phyloP scores from a whole-genome alignment of 37 sponge, comb jelly and placozoan genomes.

The Dysidea cf. avara region DNA sequence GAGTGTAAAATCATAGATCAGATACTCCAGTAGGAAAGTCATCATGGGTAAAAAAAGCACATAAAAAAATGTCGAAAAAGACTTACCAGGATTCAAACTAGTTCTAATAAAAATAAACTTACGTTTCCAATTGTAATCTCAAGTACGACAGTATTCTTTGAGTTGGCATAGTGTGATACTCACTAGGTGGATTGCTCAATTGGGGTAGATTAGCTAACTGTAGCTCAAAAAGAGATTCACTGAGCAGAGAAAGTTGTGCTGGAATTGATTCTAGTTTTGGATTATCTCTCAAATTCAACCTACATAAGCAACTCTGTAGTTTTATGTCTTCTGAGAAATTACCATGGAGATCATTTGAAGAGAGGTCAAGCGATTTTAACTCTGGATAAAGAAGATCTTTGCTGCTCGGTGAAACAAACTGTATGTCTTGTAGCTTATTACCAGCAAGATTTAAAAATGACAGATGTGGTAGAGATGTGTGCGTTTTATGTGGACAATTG shows the following conservation, averaged over 20 bases:
- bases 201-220: constrained; percentile 30
- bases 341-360: constrained; percentile 52
- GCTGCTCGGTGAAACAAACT: no score
- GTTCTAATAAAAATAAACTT: no score
- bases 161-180: constrained; percentile 51
- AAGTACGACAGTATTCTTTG: constrained; percentile 70
- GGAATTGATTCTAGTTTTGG: constrained; percentile 49
- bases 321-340: constrained; percentile 62
- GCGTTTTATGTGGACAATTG: constrained; percentile 61
- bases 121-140: constrained; percentile 70
- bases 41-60: no score
- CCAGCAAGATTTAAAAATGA: constrained; percentile 24
- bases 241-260: constrained; percentile 64
- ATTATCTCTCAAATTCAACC: constrained; percentile 47
- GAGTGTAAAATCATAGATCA: no score
- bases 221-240: constrained; percentile 45
- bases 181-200: constrained; percentile 57
- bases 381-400: constrained; percentile 71
- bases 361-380: constrained; percentile 55
- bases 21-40: no score
- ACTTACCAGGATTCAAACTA: no score
- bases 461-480: constrained; percentile 28
- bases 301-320: constrained; percentile 49
- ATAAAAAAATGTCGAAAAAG: no score
- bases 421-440: constrained; percentile 53